A percentile compares a stretch with the other conserved stretches of the same genome.
These are phyloP conservation scores for Tetropium fuscum DNA, from an alignment of 2,888 invertebrate species.

Conservation along the genomic window DNA sequence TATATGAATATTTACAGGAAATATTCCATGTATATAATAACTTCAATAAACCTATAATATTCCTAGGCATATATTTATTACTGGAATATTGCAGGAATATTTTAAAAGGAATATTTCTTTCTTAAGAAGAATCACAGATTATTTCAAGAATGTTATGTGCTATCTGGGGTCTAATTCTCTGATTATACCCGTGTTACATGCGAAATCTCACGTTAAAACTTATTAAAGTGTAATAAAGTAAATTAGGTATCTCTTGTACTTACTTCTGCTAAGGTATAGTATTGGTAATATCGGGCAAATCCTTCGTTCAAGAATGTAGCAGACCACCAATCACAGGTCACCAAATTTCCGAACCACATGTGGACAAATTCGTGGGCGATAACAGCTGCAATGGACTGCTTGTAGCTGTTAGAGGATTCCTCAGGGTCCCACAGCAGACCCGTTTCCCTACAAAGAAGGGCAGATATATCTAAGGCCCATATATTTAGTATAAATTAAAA, in stretches of 20 bases:
- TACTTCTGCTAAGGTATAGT: conserved; percentile 62
- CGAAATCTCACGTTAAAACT: too few relatives aligned
- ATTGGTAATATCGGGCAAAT: conserved; percentile 82
- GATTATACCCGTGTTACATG: too few relatives aligned
- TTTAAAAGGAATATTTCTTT: too few relatives aligned
- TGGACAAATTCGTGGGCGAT: conserved; percentile 85
- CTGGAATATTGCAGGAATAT: too few relatives aligned
- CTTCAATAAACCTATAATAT: too few relatives aligned
- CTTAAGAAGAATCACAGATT: too few relatives aligned
- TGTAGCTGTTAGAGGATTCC: conserved; percentile 70
- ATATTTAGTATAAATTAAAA: not conserved
- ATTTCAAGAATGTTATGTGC: too few relatives aligned
- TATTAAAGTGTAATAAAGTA: not conserved
- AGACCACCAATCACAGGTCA: conserved; percentile 83
- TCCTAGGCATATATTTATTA: too few relatives aligned
- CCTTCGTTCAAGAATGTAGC: conserved; percentile 82
- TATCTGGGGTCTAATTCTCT: too few relatives aligned
- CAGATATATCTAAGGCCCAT: not conserved
- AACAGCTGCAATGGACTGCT: conserved; percentile 75
- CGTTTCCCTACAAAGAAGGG: conserved; percentile 67
- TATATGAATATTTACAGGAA: too few relatives aligned
- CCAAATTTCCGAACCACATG: conserved; percentile 86
- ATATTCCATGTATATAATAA: too few relatives aligned
- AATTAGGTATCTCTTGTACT: conserved; percentile 2
- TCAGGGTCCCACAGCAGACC: conserved; percentile 67